Evolutionary conservation across 2,888 invertebrate genomes (phyloP).

Genomic region (Rhimphoctona megacephalus): DNA sequence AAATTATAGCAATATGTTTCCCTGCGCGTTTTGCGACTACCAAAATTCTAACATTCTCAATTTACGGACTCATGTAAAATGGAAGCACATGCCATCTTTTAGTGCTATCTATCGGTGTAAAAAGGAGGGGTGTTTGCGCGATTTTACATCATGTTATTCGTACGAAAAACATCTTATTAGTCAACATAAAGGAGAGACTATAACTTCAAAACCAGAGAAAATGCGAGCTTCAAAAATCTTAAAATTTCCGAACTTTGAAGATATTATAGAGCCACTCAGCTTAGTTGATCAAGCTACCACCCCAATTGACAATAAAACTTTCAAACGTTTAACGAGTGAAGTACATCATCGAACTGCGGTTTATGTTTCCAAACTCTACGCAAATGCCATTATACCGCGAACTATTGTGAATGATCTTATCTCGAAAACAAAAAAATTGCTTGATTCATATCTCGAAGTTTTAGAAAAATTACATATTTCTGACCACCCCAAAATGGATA

Average conservation of each 20-base stretch:
- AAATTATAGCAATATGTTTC: conserved; percentile 37
- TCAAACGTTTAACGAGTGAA: no score
- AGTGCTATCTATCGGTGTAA: conserved; percentile 1
- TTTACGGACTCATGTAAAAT: no score
- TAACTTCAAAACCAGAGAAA: no score
- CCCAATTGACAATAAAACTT: no score
- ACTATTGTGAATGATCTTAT: background rate
- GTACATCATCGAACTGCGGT: background rate
- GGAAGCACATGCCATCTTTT: no score
- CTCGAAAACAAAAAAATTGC: background rate
- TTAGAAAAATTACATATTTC: background rate
- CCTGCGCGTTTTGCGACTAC: conserved; percentile 57
- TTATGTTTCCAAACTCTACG: background rate
- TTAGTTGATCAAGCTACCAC: no score
- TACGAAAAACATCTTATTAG: conserved; percentile 41
- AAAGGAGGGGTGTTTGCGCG: conserved; percentile 24
- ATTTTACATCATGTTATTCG: conserved; percentile 4
- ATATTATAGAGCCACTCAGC: no score
- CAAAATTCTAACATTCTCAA: background rate
- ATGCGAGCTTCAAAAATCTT: no score
- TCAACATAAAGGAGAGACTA: background rate
- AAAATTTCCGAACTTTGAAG: no score
- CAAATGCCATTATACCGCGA: background rate
- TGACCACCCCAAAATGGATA: background rate
- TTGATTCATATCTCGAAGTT: background rate